A percentile compares a stretch with the other conserved stretches of the same genome.
These are phyloP conservation scores for Tuberolachnus salignus DNA, from an alignment of 2,888 invertebrate genomes.

Conservation along the genomic window DNA sequence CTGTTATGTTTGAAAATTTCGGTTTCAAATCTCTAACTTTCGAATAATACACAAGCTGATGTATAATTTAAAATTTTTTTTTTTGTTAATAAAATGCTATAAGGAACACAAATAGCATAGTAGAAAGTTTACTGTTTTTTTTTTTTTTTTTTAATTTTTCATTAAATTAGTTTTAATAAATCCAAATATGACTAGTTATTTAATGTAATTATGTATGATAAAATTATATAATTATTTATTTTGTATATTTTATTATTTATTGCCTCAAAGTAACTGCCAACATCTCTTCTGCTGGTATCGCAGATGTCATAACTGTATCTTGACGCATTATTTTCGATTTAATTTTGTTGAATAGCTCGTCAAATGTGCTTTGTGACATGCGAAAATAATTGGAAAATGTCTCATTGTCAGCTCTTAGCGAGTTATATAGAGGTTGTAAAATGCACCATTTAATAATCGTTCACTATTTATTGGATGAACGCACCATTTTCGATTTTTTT, in stretches of 20 bases:
- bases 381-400: too few species aligned
- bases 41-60: conserved; percentile 27
- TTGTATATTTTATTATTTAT: conserved; percentile 33
- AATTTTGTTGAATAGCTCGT: too few species aligned
- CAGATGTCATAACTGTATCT: conserved; percentile 40
- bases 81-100: conserved; percentile 24
- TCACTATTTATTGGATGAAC: conserved; percentile 8
- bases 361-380: too few species aligned
- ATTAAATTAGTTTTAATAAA: too few species aligned
- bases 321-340: too few species aligned
- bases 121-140: conserved; percentile 13
- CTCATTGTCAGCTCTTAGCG: too few species aligned
- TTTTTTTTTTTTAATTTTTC: conserved; percentile 21
- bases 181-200: conserved; percentile 22
- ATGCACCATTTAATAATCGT: conserved; percentile 6
- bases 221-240: conserved; percentile 33
- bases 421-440: conserved; percentile 1
- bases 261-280: conserved; percentile 41
- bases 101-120: conserved; percentile 18
- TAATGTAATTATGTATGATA: conserved; percentile 29
- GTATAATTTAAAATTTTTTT: conserved; percentile 33
- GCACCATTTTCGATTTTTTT: neutral
- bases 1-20: too few species aligned
- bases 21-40: conserved; percentile 23
- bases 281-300: conserved; percentile 42